Conservation (phyloP, 2,888 invertebrate genomes). For the Spicauda simplicius region DNA sequence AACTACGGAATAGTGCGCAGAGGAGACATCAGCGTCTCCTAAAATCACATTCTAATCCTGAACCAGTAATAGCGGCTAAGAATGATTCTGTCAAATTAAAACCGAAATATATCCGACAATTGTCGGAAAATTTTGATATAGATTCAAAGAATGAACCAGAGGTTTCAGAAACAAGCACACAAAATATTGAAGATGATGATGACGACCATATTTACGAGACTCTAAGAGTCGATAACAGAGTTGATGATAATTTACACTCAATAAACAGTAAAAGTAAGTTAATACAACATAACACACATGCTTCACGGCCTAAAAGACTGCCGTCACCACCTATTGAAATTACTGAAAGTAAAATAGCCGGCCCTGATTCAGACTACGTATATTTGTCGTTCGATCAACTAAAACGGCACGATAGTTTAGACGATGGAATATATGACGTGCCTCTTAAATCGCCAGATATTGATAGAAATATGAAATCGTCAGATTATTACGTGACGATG, state of each 20-base stretch:
- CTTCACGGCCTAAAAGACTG: constrained; percentile 62
- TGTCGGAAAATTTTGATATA: constrained; percentile 64
- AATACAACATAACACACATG: constrained; percentile 61
- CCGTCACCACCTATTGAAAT: constrained; percentile 62
- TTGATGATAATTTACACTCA: constrained; percentile 59
- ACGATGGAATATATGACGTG: constrained; percentile 74
- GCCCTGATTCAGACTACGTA: constrained; percentile 78
- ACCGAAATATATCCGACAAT: constrained; percentile 69
- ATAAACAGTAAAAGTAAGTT: constrained; percentile 65
- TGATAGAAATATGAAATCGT: constrained; percentile 43
- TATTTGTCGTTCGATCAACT: constrained; percentile 77
- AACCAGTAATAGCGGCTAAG: constrained; percentile 76
- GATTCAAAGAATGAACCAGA: constrained; percentile 49
- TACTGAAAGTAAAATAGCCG: constrained; percentile 60
- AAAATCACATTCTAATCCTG: constrained; percentile 80
- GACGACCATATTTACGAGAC: constrained; percentile 87
- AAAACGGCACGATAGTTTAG: constrained; percentile 54
- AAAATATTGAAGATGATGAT: constrained; percentile 60
- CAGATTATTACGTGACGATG: constrained; percentile 71
- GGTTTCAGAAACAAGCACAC: constrained; percentile 45
- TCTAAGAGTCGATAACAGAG: constrained; percentile 72
- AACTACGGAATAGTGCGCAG: constrained; percentile 82
- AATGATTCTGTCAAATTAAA: constrained; percentile 63
- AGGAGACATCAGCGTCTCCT: constrained; percentile 82
- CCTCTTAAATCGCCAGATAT: constrained; percentile 70